Base-by-base conservation (phyloP, 2,113 vertebrate species). In the Cebidichthys violaceus region DNA sequence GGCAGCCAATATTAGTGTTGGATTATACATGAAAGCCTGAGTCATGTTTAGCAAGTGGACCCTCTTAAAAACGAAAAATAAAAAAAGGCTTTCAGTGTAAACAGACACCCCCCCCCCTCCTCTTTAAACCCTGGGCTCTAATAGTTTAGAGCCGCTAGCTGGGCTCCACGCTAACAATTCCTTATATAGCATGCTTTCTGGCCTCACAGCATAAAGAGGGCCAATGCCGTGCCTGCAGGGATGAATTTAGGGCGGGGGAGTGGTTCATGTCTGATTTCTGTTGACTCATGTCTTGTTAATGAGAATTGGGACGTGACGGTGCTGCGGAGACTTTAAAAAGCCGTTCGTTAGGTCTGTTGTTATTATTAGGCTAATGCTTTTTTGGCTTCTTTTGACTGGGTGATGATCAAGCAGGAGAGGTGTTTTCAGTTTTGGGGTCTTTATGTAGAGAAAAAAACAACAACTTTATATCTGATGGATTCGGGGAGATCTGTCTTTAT, bases 151-250 rank as follows among this genome's bases (percentile, higher is more conserved):
- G 65, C 70, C 82, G 71, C 88, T 54, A 29, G 72, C 66, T 82
- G 79, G 67, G 39, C 73, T 71, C 78, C 20, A 55, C 70, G 75
- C 72, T 82, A 89, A 90, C 89, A 92, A 70, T 67, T 77, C 92
- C 92, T 91, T 92, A 91, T 92, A 93, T 90, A 93, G 93, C 60
- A 55, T 45, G 85, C 60, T 84, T 77, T 86, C 70, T 70, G 76
- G 76, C 69, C 70, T 64, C 76, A 77, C 77, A 68, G 83, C 70
- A 17, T 60, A 24, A 50, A 77, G 70, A 76, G 72, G 70, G 73
- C 5, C 43, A 88, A 82, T 62, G 68, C 65, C 41, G 29, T 75
- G 83, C 65, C 88, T 79, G 64, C 52, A 65, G 78, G 52, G 41
- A 81, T 82, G 75, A 74, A 79, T 75, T 83, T 50, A 80, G 65